These are phyloP conservation scores for Melipona quadrifasciata DNA, from an alignment of 1,140 invertebrate species.

Conservation along the genomic window DNA sequence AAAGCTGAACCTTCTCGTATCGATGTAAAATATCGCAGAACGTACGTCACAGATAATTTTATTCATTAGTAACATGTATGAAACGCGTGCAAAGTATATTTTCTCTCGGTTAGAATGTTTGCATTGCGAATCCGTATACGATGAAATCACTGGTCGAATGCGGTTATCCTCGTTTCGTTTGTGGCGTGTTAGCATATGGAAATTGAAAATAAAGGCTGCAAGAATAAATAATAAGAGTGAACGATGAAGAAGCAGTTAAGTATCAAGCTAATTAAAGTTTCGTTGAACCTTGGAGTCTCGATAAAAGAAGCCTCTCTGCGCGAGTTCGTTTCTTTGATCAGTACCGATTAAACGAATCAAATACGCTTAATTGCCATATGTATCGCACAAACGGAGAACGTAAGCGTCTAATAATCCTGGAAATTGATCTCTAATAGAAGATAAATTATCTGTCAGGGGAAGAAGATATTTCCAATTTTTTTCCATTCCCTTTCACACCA, in stretches of 20 bases:
- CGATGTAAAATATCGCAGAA: slow-evolving; percentile 24
- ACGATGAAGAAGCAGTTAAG: not conserved
- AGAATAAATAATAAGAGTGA: not conserved
- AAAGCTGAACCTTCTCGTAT: not conserved
- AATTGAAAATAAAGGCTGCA: too few relatives aligned
- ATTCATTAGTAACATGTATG: slow-evolving; percentile 25
- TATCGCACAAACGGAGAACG: not conserved
- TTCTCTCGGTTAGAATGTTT: slow-evolving; percentile 8
- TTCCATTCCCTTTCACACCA: too few relatives aligned
- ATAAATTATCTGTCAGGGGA: not conserved
- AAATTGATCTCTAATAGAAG: not conserved
- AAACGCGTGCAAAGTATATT: slow-evolving; percentile 29
- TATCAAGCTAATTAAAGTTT: slow-evolving; percentile 21
- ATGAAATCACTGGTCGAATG: slow-evolving; percentile 21
- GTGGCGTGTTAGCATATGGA: not conserved
- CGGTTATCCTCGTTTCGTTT: not conserved
- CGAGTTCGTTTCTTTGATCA: not conserved
- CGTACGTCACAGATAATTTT: slow-evolving; percentile 41
- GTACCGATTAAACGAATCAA: slow-evolving; percentile 2
- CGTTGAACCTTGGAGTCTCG: slow-evolving; percentile 9
- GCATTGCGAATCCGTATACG: not conserved
- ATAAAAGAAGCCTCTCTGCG: not conserved
- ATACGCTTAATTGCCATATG: not conserved
- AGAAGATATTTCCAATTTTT: not conserved
- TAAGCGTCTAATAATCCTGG: not conserved